Base-by-base conservation (phyloP, 1,140 invertebrate species). In the Meloidogyne floridensis region DNA sequence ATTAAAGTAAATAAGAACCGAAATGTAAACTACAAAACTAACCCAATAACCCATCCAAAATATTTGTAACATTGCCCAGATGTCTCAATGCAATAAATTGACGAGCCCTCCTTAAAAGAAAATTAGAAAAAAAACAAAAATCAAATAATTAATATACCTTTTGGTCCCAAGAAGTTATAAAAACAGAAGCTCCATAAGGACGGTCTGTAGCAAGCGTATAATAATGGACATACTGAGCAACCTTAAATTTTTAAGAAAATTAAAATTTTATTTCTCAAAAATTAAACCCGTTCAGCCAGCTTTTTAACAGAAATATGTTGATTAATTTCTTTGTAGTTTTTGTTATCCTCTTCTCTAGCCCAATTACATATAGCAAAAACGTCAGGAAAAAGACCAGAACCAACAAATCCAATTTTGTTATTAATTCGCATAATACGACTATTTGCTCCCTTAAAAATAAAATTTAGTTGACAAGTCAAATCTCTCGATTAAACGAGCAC, bases 51-150 rank as follows among this genome's bases (percentile, higher is more conserved):
- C 93, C 96, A 98, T 11, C 96, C 97, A 91, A 93, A 94, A 91
- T 98, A 99, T 59, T 96, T 97, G 94, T 95, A 86, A 91, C 94
- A 95, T 6, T 97, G 94, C 73, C 96, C 97, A 72, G 96, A 96
- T 18, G 96, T 96, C 91, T 98, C 97, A 82, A 98, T 94, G 92
- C 96, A 94, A 90, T 94, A 98, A 92, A 99, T 94, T 86, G 94
- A 92, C 13, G 97, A 94, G 9, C 94, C 94, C 84, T 94, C 93
- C 77, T 92, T 87, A 92, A 96, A 98, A 42, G 15, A 65, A 75
- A 71, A 87, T 65, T 13, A 72, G 13, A 15, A n/a, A 65, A 95
- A 97, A 92, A 98, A 98, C 7, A 47, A 47, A 99, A 90, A 98
- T 96, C 0, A 96, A 95, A 91, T 98, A 96, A 92, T 47, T 47